Percentiles rank a stretch among this genome's conserved stretches.
phyloP scores from a whole-genome alignment of 2,888 invertebrate species.

The Octonoba sinensis region DNA sequence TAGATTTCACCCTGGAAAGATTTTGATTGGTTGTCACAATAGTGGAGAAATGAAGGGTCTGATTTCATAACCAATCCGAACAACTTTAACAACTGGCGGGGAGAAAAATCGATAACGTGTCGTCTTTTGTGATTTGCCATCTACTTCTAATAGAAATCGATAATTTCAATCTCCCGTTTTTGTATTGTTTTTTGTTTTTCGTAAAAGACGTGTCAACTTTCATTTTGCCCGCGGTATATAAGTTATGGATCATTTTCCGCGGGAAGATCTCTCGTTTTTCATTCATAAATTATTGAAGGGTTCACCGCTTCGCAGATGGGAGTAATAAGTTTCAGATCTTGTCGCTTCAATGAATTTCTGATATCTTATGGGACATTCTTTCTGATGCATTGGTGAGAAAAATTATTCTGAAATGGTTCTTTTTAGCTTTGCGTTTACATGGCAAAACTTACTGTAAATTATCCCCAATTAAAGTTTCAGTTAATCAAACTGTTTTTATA shows the following conservation, averaged over 20 bases:
- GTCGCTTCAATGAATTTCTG: constrained; percentile 26
- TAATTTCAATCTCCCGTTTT: constrained; percentile 44
- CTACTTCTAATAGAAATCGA: constrained; percentile 23
- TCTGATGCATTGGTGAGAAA: too few relatives aligned
- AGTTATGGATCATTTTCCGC: constrained; percentile 38
- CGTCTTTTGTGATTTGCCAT: constrained; percentile 41
- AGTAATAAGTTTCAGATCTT: constrained; percentile 44
- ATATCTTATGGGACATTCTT: too few relatives aligned
- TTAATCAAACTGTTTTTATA: too few relatives aligned
- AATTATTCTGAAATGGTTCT: too few relatives aligned
- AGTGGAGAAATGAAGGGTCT: constrained; percentile 19
- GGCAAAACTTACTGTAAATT: too few relatives aligned
- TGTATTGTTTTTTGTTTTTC: constrained; percentile 9
- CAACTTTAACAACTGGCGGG: constrained; percentile 23
- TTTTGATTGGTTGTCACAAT: constrained; percentile 62
- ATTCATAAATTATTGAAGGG: constrained; percentile 43
- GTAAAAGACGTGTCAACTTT: constrained; percentile 14
- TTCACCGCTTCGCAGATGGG: constrained; percentile 8
- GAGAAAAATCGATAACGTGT: constrained; percentile 45
- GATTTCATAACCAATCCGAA: constrained; percentile 56
- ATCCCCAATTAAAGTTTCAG: too few relatives aligned
- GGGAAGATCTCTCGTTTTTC: constrained; percentile 46
- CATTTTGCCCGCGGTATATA: constrained; percentile 14
- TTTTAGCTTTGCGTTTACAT: too few relatives aligned
- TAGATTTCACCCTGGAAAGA: constrained; percentile 12